phyloP scores from a whole-genome alignment of 2,888 invertebrate species.

The Orthosia incerta region DNA sequence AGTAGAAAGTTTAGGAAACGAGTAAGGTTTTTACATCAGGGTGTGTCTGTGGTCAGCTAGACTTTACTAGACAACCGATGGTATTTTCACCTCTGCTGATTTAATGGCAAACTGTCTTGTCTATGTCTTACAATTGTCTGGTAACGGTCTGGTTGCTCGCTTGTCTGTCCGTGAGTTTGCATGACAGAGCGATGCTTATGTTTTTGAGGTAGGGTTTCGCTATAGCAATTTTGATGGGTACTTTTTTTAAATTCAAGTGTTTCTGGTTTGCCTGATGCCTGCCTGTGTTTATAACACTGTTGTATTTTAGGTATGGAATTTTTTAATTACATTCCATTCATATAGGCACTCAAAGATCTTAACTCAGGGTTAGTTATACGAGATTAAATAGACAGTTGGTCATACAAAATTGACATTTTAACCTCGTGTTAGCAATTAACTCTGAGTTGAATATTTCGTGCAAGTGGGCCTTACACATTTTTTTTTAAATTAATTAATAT shows the following conservation, averaged over 20 bases:
- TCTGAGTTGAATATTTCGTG: too few relatives aligned
- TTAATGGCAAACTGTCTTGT: conserved; percentile 54
- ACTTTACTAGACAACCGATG: conserved; percentile 63
- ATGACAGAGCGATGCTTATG: neutral
- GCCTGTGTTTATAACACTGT: neutral
- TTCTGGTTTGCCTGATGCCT: neutral
- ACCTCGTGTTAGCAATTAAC: too few relatives aligned
- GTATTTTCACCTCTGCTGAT: conserved; percentile 73
- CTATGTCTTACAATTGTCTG: conserved; percentile 49
- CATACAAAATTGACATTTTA: too few relatives aligned
- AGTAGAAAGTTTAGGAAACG: conserved; percentile 80
- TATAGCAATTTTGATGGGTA: neutral
- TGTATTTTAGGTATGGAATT: neutral
- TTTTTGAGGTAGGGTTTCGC: neutral
- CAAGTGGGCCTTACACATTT: too few relatives aligned
- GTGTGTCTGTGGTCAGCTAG: conserved; percentile 76
- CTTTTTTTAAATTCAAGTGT: neutral
- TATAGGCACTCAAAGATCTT: too few relatives aligned
- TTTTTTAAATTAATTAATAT: too few relatives aligned
- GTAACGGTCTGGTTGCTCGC: conserved; percentile 14
- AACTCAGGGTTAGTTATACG: too few relatives aligned
- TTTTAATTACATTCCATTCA: neutral
- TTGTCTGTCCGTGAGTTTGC: neutral
- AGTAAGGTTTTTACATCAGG: conserved; percentile 77
- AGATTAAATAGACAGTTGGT: too few relatives aligned